A percentile compares a stretch with the other conserved stretches of the same genome.
Evolutionary conservation across 2,797 vertebrate genomes (phyloP).

Genomic region (Poeciliopsis gracilis): DNA sequence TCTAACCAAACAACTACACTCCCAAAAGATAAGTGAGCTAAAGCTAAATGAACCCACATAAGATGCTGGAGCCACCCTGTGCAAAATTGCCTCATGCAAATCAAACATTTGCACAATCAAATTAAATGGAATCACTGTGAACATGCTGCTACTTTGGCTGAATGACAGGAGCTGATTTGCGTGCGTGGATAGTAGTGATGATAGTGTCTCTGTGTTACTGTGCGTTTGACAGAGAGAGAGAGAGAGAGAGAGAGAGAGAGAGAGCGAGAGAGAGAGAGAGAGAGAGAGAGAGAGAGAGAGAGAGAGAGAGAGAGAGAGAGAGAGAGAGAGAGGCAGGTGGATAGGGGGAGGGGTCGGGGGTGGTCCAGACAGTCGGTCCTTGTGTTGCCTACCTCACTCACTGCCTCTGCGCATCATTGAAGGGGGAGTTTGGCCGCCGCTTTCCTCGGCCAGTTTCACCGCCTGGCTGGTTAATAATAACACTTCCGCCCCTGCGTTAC

Average conservation of each 20-base stretch:
- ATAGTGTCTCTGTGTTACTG: constrained; percentile 1
- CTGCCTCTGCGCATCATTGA: constrained; percentile 74
- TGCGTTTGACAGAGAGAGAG: constrained; percentile 31
- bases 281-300: constrained; percentile 39
- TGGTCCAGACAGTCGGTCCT: constrained; percentile 80
- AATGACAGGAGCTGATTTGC: constrained; percentile 34
- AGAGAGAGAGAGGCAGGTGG: constrained; percentile 58
- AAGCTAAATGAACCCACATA: constrained; percentile 6
- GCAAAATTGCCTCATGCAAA: constrained; percentile 1
- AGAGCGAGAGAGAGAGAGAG: constrained; percentile 31
- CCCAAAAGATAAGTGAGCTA: background rate
- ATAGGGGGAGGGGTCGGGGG: constrained; percentile 71
- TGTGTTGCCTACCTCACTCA: constrained; percentile 68
- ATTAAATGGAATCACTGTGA: constrained; percentile 18
- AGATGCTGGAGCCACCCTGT: background rate
- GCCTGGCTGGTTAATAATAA: constrained; percentile 21
- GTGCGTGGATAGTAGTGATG: background rate
- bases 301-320: constrained; percentile 31
- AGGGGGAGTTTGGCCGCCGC: constrained; percentile 44
- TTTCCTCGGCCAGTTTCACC: constrained; percentile 18
- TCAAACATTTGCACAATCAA: constrained; percentile 25
- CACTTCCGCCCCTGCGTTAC: constrained; percentile 6
- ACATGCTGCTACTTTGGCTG: constrained; percentile 18
- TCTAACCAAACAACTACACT: background rate
- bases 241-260: constrained; percentile 33